Evolutionary conservation across 2,113 vertebrate genomes (phyloP), one percentile per base, ranked within the genome.

Genomic region (Eira barbara): DNA sequence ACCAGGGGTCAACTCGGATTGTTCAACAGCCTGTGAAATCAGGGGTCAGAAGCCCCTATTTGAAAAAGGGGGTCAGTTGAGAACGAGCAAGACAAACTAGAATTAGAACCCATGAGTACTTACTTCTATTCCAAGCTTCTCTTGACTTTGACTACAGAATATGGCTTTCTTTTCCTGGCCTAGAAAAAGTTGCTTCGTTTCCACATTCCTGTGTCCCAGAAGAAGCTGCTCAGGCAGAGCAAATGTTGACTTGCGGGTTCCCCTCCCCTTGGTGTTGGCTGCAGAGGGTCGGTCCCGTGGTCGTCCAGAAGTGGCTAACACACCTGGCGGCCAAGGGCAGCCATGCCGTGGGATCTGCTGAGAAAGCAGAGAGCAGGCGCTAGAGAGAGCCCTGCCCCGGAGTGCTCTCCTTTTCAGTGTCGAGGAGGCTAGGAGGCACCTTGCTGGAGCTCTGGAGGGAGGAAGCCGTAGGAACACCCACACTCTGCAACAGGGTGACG

Each of bases 131-230:
- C 81, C 80, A 91, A 73, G 49, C 21, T 67, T 61, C 92, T 88
- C 52, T 81, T 15, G 14, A 18, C 15, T 86, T 25, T 34, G 63
- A 82, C 81, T 91, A 39, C 69, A 89, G 45, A 97, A 85, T 65
- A 57, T 52, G 47, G 87, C 74, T 97, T 94, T 92, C 49, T 88
- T 82, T 74, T 23, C 27, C 49, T 90, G 96, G 71, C 76, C 92
- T 91, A 96, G 95, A 96, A 96, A 96, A 94, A 45, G 20, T 52
- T 71, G 69, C 42, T 87, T 61, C 13, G 39, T 85, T 84, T 94
- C 80, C 69, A 73, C 52, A 52, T 92, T 85, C 81, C 93, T 47
- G 10, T 23, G 49, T 94, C 81, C 52, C 42, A 61, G 81, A 52
- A 55, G 79, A 92, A 80, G 45, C 45, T 67, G 47, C 71, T 84